A percentile compares a stretch with the other conserved stretches of the same genome.
Conservation (phyloP, 1,140 invertebrate genomes). For the Rhyacophila brunnea region DNA sequence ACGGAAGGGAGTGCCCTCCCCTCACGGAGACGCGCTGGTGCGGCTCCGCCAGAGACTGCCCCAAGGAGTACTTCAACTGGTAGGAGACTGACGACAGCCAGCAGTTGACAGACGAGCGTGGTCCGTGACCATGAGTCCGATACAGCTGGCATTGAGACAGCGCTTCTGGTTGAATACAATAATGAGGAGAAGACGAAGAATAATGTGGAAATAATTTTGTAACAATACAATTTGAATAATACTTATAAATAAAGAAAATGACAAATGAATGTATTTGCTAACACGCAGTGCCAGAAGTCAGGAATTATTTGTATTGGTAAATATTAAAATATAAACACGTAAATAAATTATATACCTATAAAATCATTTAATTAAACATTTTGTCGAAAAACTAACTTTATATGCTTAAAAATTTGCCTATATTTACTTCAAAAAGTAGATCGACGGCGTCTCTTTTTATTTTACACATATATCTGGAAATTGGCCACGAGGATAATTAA, state of each 20-base stretch:
- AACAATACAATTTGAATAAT: neutral
- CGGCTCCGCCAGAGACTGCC: slow-evolving; percentile 70
- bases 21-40: slow-evolving; percentile 85
- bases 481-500: too few species aligned
- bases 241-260: neutral
- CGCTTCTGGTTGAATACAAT: neutral
- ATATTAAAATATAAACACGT: too few species aligned
- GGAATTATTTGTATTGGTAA: too few species aligned
- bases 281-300: too few species aligned
- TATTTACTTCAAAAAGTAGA: too few species aligned
- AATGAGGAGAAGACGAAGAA: neutral
- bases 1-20: slow-evolving; percentile 76
- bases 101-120: neutral
- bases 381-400: too few species aligned
- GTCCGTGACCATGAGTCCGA: neutral
- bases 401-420: too few species aligned
- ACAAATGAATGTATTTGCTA: neutral
- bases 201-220: neutral
- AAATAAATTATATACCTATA: too few species aligned
- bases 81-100: slow-evolving; percentile 28
- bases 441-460: too few species aligned
- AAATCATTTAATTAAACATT: too few species aligned
- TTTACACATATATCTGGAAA: too few species aligned
- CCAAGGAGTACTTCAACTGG: slow-evolving; percentile 58
- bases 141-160: neutral